Evolutionary conservation across 2,888 invertebrate species (phyloP).

Genomic region (Caenorhabditis imperialis): DNA sequence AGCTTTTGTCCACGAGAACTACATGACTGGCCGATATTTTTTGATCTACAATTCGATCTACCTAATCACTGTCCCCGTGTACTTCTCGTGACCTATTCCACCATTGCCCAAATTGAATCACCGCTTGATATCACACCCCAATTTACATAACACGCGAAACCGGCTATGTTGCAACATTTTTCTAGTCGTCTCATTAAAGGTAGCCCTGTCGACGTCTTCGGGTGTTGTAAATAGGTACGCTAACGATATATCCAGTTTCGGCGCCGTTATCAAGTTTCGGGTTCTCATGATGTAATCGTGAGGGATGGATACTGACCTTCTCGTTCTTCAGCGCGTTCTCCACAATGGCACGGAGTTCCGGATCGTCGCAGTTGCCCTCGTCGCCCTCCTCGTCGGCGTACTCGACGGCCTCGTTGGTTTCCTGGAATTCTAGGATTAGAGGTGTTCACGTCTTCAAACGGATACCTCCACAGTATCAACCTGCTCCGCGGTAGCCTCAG

Average conservation of each 20-base stretch:
- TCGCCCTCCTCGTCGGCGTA: slow-evolving; percentile 64
- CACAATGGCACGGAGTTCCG: slow-evolving; percentile 70
- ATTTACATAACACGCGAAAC: slow-evolving; percentile 40
- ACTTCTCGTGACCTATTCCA: too few relatives aligned
- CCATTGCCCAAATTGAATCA: too few relatives aligned
- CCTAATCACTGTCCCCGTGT: too few relatives aligned
- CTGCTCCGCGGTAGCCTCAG: slow-evolving; percentile 44
- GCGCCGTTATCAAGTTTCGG: too few relatives aligned
- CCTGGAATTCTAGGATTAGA: slow-evolving; percentile 27
- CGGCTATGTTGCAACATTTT: slow-evolving; percentile 44
- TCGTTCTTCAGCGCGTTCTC: slow-evolving; percentile 60
- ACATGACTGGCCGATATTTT: too few relatives aligned
- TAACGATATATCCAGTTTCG: slow-evolving; percentile 48
- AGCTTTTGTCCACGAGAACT: too few relatives aligned
- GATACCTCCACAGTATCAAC: slow-evolving; percentile 38
- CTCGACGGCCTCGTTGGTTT: slow-evolving; percentile 62
- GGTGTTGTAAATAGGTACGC: slow-evolving; percentile 52
- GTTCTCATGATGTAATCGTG: too few relatives aligned
- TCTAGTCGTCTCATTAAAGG: slow-evolving; percentile 29
- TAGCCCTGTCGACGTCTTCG: slow-evolving; percentile 1
- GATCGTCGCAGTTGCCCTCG: slow-evolving; percentile 75
- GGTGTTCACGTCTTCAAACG: not conserved
- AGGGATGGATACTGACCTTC: slow-evolving; percentile 58
- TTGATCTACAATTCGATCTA: too few relatives aligned
- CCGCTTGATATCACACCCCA: slow-evolving; percentile 5